These are phyloP conservation scores for Pygoscelis adeliae DNA, from an alignment of 2,113 vertebrate genomes.

Conservation along the genomic window DNA sequence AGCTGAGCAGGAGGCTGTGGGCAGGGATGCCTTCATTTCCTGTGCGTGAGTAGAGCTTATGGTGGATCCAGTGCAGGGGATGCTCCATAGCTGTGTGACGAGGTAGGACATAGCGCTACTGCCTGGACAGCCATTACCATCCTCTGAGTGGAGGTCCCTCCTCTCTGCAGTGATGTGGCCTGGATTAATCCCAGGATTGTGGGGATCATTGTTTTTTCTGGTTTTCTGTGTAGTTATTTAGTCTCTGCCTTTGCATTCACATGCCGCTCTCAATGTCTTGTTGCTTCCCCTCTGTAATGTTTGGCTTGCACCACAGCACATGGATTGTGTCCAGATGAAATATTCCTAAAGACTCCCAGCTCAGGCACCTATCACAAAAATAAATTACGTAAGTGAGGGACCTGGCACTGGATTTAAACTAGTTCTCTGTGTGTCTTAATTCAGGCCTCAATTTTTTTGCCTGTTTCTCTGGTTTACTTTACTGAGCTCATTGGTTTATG, in stretches of 20 bases:
- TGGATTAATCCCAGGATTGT: not conserved
- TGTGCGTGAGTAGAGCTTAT: fast-evolving
- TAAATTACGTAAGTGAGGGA: not conserved
- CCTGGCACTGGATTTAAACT: not conserved
- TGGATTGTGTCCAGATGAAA: not conserved
- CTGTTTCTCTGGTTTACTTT: not conserved
- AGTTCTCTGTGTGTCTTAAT: not conserved
- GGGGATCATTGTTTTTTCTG: not conserved
- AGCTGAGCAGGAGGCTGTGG: not conserved
- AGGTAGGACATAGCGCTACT: not conserved
- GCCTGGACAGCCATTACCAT: not conserved
- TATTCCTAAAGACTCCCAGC: not conserved
- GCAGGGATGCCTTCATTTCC: not conserved
- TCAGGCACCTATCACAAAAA: not conserved
- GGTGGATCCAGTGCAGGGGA: not conserved
- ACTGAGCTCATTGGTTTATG: not conserved
- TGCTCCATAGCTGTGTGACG: not conserved
- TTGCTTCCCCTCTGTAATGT: not conserved
- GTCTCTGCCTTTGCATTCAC: not conserved
- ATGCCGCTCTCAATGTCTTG: not conserved
- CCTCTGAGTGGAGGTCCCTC: not conserved
- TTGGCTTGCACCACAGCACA: not conserved
- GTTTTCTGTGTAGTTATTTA: not conserved
- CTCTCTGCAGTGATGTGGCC: not conserved
- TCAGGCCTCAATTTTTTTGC: not conserved